phyloP scores from a whole-genome alignment of 2,888 invertebrate species.

The Drosophila quinaria region DNA sequence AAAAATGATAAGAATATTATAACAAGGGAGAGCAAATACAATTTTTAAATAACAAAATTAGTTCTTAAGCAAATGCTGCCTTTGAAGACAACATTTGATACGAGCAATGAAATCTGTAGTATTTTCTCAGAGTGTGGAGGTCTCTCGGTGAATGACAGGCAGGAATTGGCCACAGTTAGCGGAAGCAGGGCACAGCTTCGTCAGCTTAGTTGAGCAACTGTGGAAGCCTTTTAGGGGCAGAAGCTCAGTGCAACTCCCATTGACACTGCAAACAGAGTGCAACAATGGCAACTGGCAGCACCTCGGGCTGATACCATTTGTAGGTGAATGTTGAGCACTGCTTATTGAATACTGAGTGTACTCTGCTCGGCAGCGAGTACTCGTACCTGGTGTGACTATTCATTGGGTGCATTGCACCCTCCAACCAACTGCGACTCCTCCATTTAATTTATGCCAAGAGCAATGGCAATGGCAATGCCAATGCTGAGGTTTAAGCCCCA shows the following conservation, averaged over 20 bases:
- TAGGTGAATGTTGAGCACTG: conserved; percentile 46
- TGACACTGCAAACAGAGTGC: conserved; percentile 30
- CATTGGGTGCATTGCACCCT: conserved; percentile 45
- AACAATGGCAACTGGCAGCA: conserved; percentile 31
- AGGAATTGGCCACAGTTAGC: conserved; percentile 26
- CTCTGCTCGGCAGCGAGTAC: conserved; percentile 5
- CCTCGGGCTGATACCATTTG: conserved; percentile 40
- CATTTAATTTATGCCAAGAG: conserved; percentile 79
- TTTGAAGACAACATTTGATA: neutral
- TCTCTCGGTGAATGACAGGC: conserved; percentile 4
- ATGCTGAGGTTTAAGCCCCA: conserved; percentile 38
- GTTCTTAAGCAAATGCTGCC: neutral
- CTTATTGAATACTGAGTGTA: conserved; percentile 5
- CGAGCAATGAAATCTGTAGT: too few species aligned
- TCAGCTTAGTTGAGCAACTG: conserved; percentile 29
- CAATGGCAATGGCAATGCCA: conserved; percentile 55
- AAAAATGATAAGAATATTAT: neutral
- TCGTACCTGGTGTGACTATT: conserved; percentile 16
- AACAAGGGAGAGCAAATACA: too few species aligned
- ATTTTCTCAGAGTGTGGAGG: neutral
- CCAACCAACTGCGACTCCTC: conserved; percentile 20
- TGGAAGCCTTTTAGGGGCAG: conserved; percentile 14
- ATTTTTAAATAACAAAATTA: neutral
- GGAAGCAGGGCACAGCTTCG: conserved; percentile 53
- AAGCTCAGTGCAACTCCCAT: conserved; percentile 31